These are phyloP conservation scores for Akabosia matsudoensis DNA, from an alignment of 1,140 invertebrate species.

Conservation along the genomic window DNA sequence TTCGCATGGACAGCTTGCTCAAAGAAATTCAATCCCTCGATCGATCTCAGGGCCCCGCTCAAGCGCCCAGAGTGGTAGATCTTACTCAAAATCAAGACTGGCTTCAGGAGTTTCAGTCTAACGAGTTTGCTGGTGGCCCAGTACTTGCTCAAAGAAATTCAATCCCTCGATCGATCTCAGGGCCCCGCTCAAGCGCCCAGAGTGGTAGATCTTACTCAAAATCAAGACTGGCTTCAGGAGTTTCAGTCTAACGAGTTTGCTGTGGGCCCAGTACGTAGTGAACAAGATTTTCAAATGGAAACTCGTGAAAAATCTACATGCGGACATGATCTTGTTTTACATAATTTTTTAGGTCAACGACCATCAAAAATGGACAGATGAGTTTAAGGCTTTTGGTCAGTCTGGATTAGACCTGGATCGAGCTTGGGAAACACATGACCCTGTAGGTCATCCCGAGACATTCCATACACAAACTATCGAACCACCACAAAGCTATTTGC, in stretches of 20 bases:
- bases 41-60: constrained; percentile 7
- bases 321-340: neutral
- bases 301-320: neutral
- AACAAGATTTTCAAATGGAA: constrained; percentile 32
- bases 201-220: constrained; percentile 27
- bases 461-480: neutral
- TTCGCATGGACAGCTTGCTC: constrained; percentile 41
- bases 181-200: constrained; percentile 15
- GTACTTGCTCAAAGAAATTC: constrained; percentile 39
- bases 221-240: constrained; percentile 32
- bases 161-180: constrained; percentile 28
- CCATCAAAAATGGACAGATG: constrained; percentile 5
- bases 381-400: constrained; percentile 1
- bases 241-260: constrained; percentile 13
- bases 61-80: constrained; percentile 28
- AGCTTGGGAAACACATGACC: no score
- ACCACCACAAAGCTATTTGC: neutral
- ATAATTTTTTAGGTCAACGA: neutral
- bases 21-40: constrained; percentile 41
- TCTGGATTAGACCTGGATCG: constrained; percentile 32
- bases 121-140: neutral
- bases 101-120: constrained; percentile 31
- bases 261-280: constrained; percentile 3
- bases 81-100: constrained; percentile 26
- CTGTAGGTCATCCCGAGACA: neutral